Conservation (phyloP, 2,888 invertebrate species). For the Cephus sareptanus region DNA sequence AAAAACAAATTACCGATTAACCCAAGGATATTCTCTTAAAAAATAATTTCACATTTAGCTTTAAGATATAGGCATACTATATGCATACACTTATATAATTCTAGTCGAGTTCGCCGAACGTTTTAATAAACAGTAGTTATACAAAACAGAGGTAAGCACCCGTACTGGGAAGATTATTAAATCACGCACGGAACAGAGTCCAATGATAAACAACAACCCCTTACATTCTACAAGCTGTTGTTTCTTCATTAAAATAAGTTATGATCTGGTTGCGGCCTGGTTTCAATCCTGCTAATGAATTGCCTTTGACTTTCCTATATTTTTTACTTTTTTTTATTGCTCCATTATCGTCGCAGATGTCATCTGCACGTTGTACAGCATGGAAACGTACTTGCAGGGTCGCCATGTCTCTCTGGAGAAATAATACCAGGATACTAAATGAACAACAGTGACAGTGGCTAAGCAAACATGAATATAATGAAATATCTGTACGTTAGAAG, state of each 20-base stretch:
- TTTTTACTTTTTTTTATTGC: neutral
- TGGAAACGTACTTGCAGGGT: neutral
- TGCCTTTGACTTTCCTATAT: neutral
- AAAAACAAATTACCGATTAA: neutral
- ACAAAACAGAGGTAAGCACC: neutral
- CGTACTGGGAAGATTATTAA: slow-evolving; percentile 18
- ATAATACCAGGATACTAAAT: neutral
- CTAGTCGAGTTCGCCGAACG: neutral
- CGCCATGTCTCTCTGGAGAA: neutral
- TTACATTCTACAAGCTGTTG: neutral
- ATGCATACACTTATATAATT: neutral
- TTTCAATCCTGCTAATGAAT: neutral
- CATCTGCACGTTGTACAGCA: neutral
- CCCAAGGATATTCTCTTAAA: neutral
- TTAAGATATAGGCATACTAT: neutral
- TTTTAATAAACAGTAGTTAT: neutral
- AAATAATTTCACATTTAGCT: neutral
- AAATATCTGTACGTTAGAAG: neutral
- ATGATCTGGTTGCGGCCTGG: neutral
- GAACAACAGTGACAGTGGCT: neutral
- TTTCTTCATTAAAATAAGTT: neutral
- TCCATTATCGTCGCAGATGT: neutral
- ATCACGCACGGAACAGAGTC: slow-evolving; percentile 26
- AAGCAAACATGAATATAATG: neutral
- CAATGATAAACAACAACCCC: slow-evolving; percentile 19